Conservation (phyloP, 2,113 vertebrate genomes). For the western clawed frog (Xenopus tropicalis) region UCB_Xtro_10.0 CM004447.2:47938001-47938500, state of each 20-base stretch:
- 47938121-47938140: conserved; percentile 7
- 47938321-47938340: too few relatives aligned
- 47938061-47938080: conserved; percentile 35
- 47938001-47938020: conserved; percentile 62
- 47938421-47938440: too few relatives aligned
- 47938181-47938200: conserved; percentile 1
- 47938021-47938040: conserved; percentile 59
- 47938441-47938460: too few relatives aligned
- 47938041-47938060: conserved; percentile 53
- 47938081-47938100: conserved; percentile 44
- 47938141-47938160: conserved; percentile 14
- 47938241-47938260: not conserved
- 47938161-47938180: not conserved
- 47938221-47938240: not conserved
- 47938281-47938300: not conserved
- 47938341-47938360: too few relatives aligned
- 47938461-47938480: too few relatives aligned
- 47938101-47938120: conserved; percentile 26
- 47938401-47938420: too few relatives aligned
- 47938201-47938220: conserved; percentile 1
- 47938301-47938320: not conserved
- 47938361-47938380: too few relatives aligned
- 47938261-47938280: not conserved
- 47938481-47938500: too few relatives aligned
- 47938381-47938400: too few relatives aligned